Evolutionary conservation across 2,113 vertebrate species (phyloP).

Genomic region (Butastur rufipennis): DNA sequence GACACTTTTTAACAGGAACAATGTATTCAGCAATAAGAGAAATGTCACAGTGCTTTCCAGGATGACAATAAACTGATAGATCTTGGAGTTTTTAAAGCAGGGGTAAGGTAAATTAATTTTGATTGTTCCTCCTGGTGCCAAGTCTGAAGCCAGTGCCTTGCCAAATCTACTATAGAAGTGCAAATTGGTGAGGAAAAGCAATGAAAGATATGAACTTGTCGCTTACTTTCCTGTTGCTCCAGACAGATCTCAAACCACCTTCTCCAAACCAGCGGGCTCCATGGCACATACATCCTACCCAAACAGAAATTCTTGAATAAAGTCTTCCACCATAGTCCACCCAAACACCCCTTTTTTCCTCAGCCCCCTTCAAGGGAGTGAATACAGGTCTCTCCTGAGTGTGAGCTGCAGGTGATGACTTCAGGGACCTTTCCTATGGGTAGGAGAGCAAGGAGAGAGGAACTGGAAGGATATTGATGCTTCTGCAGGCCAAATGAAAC

Average conservation of each 20-base stretch:
- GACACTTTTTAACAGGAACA: slow-evolving; percentile 11
- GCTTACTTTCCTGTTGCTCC: not conserved
- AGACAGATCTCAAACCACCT: not conserved
- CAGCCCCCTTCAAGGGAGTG: not conserved
- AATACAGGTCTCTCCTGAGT: not conserved
- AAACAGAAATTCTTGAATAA: not conserved
- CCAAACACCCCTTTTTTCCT: not conserved
- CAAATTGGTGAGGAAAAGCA: not conserved
- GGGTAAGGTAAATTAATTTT: not conserved
- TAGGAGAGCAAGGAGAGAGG: not conserved
- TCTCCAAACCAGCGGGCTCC: not conserved
- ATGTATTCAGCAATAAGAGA: not conserved
- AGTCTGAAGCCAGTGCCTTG: slow-evolving; percentile 1
- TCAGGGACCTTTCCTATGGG: not conserved
- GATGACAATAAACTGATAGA: slow-evolving; percentile 6
- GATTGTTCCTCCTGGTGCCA: not conserved
- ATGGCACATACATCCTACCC: not conserved
- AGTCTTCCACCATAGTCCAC: not conserved
- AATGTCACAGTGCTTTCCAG: not conserved
- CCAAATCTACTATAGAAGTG: not conserved
- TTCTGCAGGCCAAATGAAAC: not conserved
- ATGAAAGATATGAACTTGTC: not conserved
- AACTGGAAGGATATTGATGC: not conserved
- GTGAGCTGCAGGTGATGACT: not conserved
- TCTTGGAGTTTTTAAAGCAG: not conserved